Evolutionary conservation across 2,113 vertebrate genomes (phyloP), one percentile per base, ranked within the genome.

Genomic region (Puffinus mauretanicus): DNA sequence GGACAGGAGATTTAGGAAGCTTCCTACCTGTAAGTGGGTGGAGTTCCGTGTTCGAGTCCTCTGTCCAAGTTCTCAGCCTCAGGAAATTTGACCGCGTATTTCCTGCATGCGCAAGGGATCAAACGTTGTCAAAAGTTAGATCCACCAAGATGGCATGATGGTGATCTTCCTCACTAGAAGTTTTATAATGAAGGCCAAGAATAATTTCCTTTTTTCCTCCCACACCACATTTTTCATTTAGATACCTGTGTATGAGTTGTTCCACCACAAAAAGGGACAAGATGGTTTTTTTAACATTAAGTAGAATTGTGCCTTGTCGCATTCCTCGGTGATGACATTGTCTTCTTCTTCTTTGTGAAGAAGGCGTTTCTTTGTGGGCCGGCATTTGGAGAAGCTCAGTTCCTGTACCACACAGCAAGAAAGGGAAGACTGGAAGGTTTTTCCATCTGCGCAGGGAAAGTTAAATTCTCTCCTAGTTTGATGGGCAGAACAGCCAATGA

Each of bases 171-270:
- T 88, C 51, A 34, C 14, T 22, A 13, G 3, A 85, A 64, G 7
- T 44, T 14, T 51, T 86, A 29, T 5, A 81, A 2, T 3, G 8
- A 84, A 82, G 16, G 7, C 14, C 34, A 65, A 40, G 10, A 65
- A 8, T 38, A 4, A 81, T 52, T 89, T 67, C 17, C 32, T 5
- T 30, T 58, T n/a, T 60, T 47, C 16, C 29, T 77, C 14, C 14
- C 34, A 36, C 3, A n/a, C 6, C 25, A 40, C 7, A 17, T 73
- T 72, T 93, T 80, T 85, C 14, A 13, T 42, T 66, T 70, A 66
- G 13, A n/a, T 52, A 46, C 8, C 29, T 1, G 0, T 4, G 2
- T 42, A 21, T 29, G 2, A 16, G 7, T 26, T 69, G 18, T 18
- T 57, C 13, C 11, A 78, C 9, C 40, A 49, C 14, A 70, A 51